A percentile compares a stretch with the other conserved stretches of the same genome.
Conservation (phyloP, 2,113 vertebrate species). For the Capreolus pygargus region DNA sequence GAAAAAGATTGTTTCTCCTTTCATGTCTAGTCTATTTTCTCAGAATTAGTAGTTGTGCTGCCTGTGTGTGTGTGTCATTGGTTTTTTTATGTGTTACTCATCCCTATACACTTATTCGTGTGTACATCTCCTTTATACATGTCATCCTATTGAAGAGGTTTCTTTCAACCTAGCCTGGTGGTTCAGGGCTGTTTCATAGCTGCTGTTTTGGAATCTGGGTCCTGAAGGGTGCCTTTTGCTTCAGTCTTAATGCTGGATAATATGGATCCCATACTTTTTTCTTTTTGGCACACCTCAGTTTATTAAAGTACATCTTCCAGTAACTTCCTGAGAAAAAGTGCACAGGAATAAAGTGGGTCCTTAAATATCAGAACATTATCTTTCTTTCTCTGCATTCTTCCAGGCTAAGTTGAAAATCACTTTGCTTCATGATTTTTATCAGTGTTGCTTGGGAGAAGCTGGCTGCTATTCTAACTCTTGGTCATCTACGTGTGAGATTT, state of each 20-base stretch:
- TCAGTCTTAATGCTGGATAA: not conserved
- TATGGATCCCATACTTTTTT: not conserved
- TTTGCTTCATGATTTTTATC: not conserved
- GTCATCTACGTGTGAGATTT: not conserved
- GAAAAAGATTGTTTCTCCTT: not conserved
- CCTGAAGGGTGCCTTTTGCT: not conserved
- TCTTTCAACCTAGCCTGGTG: not conserved
- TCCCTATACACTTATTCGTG: not conserved
- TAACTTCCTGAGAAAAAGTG: not conserved
- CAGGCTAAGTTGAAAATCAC: not conserved
- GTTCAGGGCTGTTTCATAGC: too few species aligned
- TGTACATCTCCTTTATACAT: not conserved
- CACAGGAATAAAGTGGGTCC: not conserved
- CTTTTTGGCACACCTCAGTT: not conserved
- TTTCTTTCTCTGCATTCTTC: not conserved
- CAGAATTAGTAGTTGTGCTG: not conserved
- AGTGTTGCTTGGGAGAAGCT: not conserved
- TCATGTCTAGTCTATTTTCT: not conserved
- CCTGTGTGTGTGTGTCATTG: not conserved
- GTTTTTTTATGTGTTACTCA: not conserved
- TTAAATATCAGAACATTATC: not conserved
- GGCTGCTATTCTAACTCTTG: not conserved
- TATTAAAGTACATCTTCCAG: not conserved
- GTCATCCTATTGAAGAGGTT: not conserved
- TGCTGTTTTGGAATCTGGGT: not conserved